Evolutionary conservation across 2,888 invertebrate genomes (phyloP).

Genomic region (Tetragonisca angustula): DNA sequence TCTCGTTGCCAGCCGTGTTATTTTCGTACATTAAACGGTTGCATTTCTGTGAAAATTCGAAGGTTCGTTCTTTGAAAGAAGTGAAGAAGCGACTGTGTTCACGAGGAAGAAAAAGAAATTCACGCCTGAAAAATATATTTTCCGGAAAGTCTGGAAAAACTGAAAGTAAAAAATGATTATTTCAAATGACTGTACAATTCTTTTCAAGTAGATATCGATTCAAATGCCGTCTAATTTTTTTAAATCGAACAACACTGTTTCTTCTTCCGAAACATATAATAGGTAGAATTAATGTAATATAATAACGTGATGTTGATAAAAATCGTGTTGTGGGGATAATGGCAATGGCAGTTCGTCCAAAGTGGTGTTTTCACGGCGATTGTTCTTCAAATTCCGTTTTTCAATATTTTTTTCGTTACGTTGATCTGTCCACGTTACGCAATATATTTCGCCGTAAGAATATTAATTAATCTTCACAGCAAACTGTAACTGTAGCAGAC

Average conservation of each 20-base stretch:
- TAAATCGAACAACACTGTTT: not conserved
- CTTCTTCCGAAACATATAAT: not conserved
- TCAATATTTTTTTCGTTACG: not conserved
- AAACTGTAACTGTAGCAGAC: not conserved
- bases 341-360: conserved; percentile 10
- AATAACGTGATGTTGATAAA: not conserved
- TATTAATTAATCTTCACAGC: conserved; percentile 9
- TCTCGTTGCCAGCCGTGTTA: too few species aligned
- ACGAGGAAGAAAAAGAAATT: too few species aligned
- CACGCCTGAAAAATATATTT: too few species aligned
- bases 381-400: conserved; percentile 12
- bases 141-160: too few species aligned
- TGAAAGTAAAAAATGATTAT: too few species aligned
- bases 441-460: not conserved
- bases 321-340: not conserved
- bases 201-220: too few species aligned
- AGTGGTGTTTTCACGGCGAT: not conserved
- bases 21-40: too few species aligned
- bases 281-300: not conserved
- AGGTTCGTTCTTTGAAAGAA: not conserved
- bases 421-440: not conserved
- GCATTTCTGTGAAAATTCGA: not conserved
- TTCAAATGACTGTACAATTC: too few species aligned
- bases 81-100: too few species aligned
- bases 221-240: too few species aligned